phyloP scores from a whole-genome alignment of 2,113 vertebrate species.

The Ciconia boyciana region DNA sequence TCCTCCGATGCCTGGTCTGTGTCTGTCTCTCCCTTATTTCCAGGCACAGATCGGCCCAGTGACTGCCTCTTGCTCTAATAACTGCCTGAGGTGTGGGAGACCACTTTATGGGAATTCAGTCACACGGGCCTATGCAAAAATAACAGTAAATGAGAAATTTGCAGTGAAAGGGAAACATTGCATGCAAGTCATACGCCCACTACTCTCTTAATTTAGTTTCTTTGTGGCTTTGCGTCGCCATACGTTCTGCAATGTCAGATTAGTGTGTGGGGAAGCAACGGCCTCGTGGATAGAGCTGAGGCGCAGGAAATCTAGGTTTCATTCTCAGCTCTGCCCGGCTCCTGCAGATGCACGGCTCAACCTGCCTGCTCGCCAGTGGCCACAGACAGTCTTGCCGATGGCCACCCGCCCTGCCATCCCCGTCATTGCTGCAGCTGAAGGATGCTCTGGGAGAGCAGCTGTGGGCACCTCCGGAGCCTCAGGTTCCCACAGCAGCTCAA shows the following conservation, averaged over 20 bases:
- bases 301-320: background rate
- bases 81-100: constrained; percentile 31
- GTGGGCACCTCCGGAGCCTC: background rate
- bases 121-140: constrained; percentile 15
- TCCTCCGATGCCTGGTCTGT: constrained; percentile 6
- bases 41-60: background rate
- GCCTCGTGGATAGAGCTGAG: background rate
- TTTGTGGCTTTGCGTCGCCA: constrained; percentile 24
- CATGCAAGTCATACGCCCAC: constrained; percentile 43
- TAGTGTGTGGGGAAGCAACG: background rate
- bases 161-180: constrained; percentile 38
- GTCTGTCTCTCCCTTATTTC: constrained; percentile 17
- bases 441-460: background rate
- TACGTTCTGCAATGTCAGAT: constrained; percentile 8
- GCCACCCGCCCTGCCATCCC: accelerated
- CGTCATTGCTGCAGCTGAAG: background rate
- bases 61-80: constrained; percentile 32
- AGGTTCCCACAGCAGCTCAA: background rate
- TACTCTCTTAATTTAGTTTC: constrained; percentile 37
- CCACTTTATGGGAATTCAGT: constrained; percentile 45
- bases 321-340: background rate
- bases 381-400: accelerated
- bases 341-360: accelerated
- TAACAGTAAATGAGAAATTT: constrained; percentile 59
- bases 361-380: background rate